Evolutionary conservation across 2,113 vertebrate genomes (phyloP), one percentile per base, ranked within the genome.

Genomic region (Chloebia gouldiae): DNA sequence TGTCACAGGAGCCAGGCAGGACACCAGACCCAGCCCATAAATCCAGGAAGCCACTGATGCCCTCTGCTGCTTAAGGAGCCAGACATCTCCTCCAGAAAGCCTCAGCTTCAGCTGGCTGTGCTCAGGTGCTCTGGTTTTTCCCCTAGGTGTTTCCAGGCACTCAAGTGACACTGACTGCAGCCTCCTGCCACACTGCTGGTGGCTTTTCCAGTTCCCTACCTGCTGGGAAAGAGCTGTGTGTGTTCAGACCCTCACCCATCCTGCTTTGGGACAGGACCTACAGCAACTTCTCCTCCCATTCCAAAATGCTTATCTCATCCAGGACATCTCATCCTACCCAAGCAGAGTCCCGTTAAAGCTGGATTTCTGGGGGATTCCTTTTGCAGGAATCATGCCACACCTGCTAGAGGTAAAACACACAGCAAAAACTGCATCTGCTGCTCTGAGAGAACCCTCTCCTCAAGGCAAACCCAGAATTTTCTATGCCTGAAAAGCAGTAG

Each of bases 41-140:
- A 5, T 9, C 73, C 15, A 10, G 31, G 87, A 59, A 69, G 35
- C 23, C 51, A 69, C 18, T 0, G 0, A 33, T n/a, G 40, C 16
- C 35, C 28, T 65, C 56, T 37, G 27, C 50, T 78, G 65, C 56
- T 57, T 9, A 10, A 59, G 57, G 66, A 51, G 15, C 3, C 70
- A 81, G 24, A 21, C 4, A 63, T 54, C 39, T 75, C 35, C 50
- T 37, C 18, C 10, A 64, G 20, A 60, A 59, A 54, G 33, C 10
- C 44, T 68, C 70, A 88, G 71, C 30, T 59, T 40, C 65, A 37
- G 3, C 24, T 60, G 25, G 7, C 50, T 22, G 0, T 3, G 7
- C 71, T 63, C 63, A 68, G 37, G 10, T 6, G 8, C 68, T 59
- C 49, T 47, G 40, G 4, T 9, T 80, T 45, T 27, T 2, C 8